Evolutionary conservation across 2,797 vertebrate species (phyloP).

Genomic region (Semotilus atromaculatus): DNA sequence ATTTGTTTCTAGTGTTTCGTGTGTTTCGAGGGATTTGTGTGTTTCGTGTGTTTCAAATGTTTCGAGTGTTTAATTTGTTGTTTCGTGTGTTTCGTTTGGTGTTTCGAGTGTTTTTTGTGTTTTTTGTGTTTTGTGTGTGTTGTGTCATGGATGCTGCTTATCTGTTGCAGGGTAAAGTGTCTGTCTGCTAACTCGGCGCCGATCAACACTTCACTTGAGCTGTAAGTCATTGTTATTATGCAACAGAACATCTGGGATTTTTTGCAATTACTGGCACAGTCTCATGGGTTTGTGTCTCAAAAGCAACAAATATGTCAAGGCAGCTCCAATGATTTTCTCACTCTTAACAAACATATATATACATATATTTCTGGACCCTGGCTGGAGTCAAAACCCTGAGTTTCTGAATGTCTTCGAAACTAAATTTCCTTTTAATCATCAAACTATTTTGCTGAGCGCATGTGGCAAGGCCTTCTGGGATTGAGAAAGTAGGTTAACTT

Average conservation of each 20-base stretch:
- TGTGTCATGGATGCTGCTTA: background rate
- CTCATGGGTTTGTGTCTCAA: background rate
- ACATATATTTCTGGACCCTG: background rate
- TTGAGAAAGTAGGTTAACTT: constrained; percentile 39
- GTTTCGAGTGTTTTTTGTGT: too few species aligned
- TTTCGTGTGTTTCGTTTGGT: too few species aligned
- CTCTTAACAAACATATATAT: background rate
- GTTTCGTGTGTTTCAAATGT: too few species aligned
- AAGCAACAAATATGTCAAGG: background rate
- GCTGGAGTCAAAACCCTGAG: background rate
- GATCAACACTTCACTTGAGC: background rate
- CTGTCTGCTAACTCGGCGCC: background rate
- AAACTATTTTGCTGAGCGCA: constrained; percentile 16
- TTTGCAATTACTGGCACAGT: constrained; percentile 8
- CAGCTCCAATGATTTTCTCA: background rate
- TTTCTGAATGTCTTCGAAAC: background rate
- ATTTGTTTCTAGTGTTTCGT: too few species aligned
- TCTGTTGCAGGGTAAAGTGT: background rate
- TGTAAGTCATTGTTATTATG: background rate
- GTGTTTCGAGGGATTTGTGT: too few species aligned
- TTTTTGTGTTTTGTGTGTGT: too few species aligned
- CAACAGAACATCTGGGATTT: constrained; percentile 36
- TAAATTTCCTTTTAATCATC: background rate
- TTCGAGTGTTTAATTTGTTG: too few species aligned
- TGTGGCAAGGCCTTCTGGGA: constrained; percentile 16